A percentile compares a stretch with the other conserved stretches of the same genome.
These are phyloP conservation scores for Sebastes diploproa DNA, from an alignment of 2,797 vertebrate species.

Conservation along the genomic window DNA sequence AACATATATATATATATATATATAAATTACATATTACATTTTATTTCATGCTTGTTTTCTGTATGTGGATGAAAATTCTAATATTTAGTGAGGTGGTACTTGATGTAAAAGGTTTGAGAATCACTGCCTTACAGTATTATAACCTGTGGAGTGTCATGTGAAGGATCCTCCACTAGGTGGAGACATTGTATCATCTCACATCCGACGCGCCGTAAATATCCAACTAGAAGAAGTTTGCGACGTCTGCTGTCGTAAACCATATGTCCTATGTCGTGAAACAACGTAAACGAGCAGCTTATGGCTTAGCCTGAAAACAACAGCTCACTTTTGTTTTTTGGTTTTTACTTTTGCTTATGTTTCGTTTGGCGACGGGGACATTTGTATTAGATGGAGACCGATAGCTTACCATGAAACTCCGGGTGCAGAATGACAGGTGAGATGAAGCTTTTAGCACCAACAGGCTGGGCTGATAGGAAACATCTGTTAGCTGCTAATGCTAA, in stretches of 20 bases:
- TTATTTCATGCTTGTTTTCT: no score
- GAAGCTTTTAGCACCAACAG: not conserved
- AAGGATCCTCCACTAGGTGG: not conserved
- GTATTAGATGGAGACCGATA: slow-evolving; percentile 69
- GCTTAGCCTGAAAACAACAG: slow-evolving; percentile 48
- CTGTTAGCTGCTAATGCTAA: slow-evolving; percentile 57
- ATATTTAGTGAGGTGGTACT: no score
- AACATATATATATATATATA: no score
- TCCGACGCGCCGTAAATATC: not conserved
- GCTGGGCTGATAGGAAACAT: slow-evolving; percentile 3
- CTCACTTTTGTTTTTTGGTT: slow-evolving; percentile 59
- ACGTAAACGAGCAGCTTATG: slow-evolving; percentile 47
- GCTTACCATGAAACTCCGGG: slow-evolving; percentile 83
- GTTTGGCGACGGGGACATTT: slow-evolving; percentile 9
- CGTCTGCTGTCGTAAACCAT: slow-evolving; percentile 44
- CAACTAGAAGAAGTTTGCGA: slow-evolving; percentile 41
- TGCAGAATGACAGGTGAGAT: slow-evolving; percentile 84
- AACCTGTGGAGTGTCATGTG: not conserved
- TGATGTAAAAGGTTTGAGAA: no score
- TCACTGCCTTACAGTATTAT: no score
- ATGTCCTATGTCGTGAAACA: not conserved
- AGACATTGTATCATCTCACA: not conserved
- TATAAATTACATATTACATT: no score
- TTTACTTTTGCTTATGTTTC: slow-evolving; percentile 44
- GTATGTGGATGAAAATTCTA: no score